Percentiles rank a stretch among this genome's conserved stretches.
These are phyloP conservation scores for Cinara cedri DNA, from an alignment of 2,888 invertebrate species.

Conservation along the genomic window DNA sequence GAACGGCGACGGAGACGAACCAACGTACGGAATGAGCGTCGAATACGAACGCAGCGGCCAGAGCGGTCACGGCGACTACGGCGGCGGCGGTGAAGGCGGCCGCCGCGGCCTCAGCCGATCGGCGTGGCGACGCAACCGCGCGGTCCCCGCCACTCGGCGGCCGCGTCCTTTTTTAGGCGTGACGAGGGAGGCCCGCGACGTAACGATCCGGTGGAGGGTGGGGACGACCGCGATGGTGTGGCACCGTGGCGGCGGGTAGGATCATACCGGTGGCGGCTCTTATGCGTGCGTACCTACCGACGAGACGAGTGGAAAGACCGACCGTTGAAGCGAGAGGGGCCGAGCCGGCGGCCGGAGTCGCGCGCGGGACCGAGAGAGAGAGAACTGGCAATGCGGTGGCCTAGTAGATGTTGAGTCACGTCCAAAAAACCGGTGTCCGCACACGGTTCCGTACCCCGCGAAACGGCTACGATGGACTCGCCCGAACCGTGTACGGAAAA, in stretches of 20 bases:
- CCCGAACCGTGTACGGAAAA: slow-evolving; percentile 11
- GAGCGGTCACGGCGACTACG: not conserved
- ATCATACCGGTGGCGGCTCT: not conserved
- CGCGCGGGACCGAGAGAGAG: slow-evolving; percentile 5
- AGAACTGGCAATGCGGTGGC: slow-evolving; percentile 33
- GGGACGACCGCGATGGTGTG: too few relatives aligned
- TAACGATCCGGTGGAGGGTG: not conserved
- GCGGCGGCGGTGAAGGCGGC: not conserved
- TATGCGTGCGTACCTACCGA: not conserved
- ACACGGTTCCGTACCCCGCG: slow-evolving; percentile 39
- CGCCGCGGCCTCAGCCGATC: not conserved
- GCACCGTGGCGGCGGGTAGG: not conserved
- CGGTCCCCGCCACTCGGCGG: slow-evolving; percentile 8
- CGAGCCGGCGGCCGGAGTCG: not conserved
- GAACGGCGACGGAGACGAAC: not conserved
- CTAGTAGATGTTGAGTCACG: slow-evolving; percentile 54
- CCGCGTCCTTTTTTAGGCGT: slow-evolving; percentile 46
- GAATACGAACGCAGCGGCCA: not conserved
- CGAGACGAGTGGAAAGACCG: not conserved
- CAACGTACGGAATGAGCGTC: not conserved
- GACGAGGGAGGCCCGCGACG: slow-evolving; percentile 11
- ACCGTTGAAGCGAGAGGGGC: not conserved
- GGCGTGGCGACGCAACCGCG: not conserved
- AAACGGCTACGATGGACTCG: slow-evolving; percentile 39
- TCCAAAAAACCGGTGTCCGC: slow-evolving; percentile 52